A percentile compares a stretch with the other conserved stretches of the same genome.
Evolutionary conservation across 1,140 invertebrate genomes (phyloP).

Genomic region (Drosophila nigrodunni): DNA sequence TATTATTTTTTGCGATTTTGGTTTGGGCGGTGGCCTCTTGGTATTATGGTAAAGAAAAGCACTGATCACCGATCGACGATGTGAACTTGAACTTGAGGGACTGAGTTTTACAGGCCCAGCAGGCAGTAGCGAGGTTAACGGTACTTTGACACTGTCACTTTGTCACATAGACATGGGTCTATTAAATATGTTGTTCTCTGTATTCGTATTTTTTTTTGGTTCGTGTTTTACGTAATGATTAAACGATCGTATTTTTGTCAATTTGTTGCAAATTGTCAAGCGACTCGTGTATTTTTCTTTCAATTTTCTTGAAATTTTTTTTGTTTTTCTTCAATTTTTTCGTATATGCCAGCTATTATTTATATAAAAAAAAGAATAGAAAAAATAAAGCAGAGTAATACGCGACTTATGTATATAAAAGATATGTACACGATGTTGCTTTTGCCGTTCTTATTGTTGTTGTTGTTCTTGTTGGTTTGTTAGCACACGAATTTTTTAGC

Average conservation of each 20-base stretch:
- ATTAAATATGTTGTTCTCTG: constrained; percentile 49
- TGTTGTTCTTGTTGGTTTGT: constrained; percentile 50
- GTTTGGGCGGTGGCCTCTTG: constrained; percentile 27
- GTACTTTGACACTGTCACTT: constrained; percentile 69
- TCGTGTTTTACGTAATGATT: constrained; percentile 78
- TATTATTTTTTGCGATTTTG: constrained; percentile 21
- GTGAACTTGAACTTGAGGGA: constrained; percentile 74
- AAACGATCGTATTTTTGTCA: constrained; percentile 78
- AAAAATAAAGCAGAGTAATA: constrained; percentile 17
- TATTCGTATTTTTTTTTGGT: constrained; percentile 26
- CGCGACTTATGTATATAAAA: constrained; percentile 45
- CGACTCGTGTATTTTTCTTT: constrained; percentile 47
- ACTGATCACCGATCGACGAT: constrained; percentile 7
- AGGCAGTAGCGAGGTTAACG: constrained; percentile 25
- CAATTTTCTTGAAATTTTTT: constrained; percentile 35
- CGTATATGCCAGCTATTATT: constrained; percentile 78
- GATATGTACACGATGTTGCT: no score
- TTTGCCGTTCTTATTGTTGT: constrained; percentile 64
- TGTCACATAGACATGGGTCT: constrained; percentile 58
- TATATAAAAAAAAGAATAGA: constrained; percentile 60
- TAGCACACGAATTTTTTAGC: constrained; percentile 43
- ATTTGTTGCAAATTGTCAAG: constrained; percentile 79
- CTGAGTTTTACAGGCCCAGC: constrained; percentile 52
- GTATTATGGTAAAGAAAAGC: not conserved
- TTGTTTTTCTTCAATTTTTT: constrained; percentile 45